Evolutionary conservation across 2,113 vertebrate genomes (phyloP).

Genomic region (Microtus richardsoni): DNA sequence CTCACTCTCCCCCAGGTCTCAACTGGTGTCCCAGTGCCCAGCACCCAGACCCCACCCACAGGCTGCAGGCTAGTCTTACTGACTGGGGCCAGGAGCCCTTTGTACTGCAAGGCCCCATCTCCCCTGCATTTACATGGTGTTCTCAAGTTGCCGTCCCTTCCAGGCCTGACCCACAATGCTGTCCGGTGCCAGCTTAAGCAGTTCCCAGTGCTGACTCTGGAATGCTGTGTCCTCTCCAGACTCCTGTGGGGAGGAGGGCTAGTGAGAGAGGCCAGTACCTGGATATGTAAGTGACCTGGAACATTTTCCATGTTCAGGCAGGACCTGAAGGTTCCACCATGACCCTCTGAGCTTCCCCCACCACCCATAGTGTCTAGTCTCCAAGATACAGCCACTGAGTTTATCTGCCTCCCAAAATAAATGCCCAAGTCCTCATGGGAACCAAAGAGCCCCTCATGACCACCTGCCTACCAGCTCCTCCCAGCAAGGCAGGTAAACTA

Average conservation of each 20-base stretch:
- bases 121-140: conserved; percentile 58
- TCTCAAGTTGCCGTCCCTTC: conserved; percentile 27
- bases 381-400: neutral
- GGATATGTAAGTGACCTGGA: neutral
- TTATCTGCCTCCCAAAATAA: neutral
- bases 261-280: neutral
- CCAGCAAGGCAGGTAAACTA: too few species aligned
- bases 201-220: neutral
- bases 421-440: neutral
- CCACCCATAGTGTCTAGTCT: accelerated
- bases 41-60: neutral
- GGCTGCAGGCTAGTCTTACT: conserved; percentile 43
- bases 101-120: neutral
- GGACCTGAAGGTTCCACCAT: neutral
- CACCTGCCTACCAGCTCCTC: accelerated
- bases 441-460: neutral
- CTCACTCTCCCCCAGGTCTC: neutral
- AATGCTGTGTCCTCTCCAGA: neutral
- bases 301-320: neutral
- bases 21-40: neutral
- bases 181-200: conserved; percentile 30
- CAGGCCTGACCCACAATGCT: neutral
- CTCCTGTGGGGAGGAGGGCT: neutral
- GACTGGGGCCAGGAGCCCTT: conserved; percentile 19
- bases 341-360: neutral